Evolutionary conservation across 2,113 vertebrate genomes (phyloP), one percentile per base, ranked within the genome.

Genomic region (Recurvirostra avosetta): DNA sequence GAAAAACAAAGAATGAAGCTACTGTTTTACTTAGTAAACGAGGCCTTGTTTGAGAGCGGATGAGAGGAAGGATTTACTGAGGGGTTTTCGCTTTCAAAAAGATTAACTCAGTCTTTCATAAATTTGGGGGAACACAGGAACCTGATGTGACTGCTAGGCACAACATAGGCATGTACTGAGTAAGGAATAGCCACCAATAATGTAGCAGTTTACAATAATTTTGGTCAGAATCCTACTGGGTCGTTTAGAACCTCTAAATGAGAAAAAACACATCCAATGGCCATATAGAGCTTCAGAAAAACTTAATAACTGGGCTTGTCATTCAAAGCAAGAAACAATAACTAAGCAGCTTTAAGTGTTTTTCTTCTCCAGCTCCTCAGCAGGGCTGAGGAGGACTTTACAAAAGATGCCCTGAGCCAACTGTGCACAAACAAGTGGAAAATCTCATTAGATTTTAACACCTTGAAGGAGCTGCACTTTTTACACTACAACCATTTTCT

Each of bases 361-460:
- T 89, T 67, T 89, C 41, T 88, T 71, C 34, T 72, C 29, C 53
- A 50, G 40, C 27, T 82, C 40, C 45, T 66, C 61, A 36, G 49
- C 26, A 58, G 34, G 56, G n/a, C 49, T 25, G 16, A 65, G 47
- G 40, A 89, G 71, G 38, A 65, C 63, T 72, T 94, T 55, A 80
- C 62, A 79, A 82, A 85, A 77, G 74, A 59, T 43, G 92, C 88
- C 83, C 55, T 22, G 70, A 80, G 71, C 92, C 68, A 83, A 25
- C 43, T 34, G 55, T 78, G 62, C 85, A 86, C 73, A 85, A 85
- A 90, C 61, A 79, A 89, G 81, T 91, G 85, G 79, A 91, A 96
- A 96, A 97, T 84, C 92, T 96, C 92, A 96, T 97, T 96, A 95
- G 76, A 84, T 80, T 97, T 93, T 94, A 89, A 72, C 95, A 93